phyloP scores from a whole-genome alignment of 1,140 invertebrate species.

The Pollicipes pollicipes region DNA sequence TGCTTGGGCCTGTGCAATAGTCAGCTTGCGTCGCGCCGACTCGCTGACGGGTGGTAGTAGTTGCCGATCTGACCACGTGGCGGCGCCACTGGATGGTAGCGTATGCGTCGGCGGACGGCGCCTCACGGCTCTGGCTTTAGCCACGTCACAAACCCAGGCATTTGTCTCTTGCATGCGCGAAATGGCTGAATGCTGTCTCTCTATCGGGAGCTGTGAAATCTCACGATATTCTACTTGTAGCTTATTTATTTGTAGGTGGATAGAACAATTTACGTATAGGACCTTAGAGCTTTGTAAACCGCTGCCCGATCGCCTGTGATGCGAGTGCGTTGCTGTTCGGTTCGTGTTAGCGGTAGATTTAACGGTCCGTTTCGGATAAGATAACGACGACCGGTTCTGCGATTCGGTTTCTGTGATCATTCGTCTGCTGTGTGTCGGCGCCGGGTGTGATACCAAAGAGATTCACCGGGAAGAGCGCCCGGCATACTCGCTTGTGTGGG shows the following conservation, averaged over 20 bases:
- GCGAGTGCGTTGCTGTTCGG: background rate
- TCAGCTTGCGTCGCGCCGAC: background rate
- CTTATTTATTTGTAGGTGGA: background rate
- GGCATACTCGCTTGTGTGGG: too few species aligned
- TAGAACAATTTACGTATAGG: background rate
- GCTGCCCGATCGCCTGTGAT: background rate
- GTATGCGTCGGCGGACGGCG: too few species aligned
- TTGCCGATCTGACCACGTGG: background rate
- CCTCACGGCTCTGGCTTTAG: background rate
- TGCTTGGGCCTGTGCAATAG: background rate
- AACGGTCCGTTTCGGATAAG: background rate
- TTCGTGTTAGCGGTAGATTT: background rate
- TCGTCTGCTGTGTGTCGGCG: background rate
- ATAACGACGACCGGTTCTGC: background rate
- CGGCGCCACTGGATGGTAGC: background rate
- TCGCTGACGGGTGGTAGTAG: too few species aligned
- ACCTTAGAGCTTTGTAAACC: background rate
- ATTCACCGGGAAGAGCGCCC: too few species aligned
- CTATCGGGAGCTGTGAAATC: background rate
- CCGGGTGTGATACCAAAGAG: background rate
- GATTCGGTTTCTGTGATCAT: background rate
- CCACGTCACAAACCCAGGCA: background rate
- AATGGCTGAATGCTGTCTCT: background rate
- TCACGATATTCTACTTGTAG: background rate
- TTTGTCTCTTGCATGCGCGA: background rate